These are phyloP conservation scores for Syngnathus floridae DNA, from an alignment of 2,113 vertebrate genomes.

Conservation along the genomic window DNA sequence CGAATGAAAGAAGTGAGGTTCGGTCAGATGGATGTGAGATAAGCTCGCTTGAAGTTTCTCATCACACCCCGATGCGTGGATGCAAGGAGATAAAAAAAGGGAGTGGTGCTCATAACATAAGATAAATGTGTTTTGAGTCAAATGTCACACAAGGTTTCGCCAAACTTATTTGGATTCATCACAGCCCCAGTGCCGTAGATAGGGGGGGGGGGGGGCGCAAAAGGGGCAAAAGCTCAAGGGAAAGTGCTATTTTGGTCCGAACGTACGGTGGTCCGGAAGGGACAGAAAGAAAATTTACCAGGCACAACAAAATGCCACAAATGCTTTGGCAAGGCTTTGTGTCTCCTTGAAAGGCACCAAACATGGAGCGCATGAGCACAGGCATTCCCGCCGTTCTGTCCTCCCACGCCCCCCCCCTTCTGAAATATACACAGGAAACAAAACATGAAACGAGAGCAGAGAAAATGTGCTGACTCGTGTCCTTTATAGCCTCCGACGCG, in stretches of 20 bases:
- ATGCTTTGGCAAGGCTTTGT: neutral
- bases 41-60: too few relatives aligned
- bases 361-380: neutral
- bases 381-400: neutral
- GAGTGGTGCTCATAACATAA: neutral
- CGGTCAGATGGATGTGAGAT: too few relatives aligned
- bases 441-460: neutral
- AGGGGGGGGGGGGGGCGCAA: too few relatives aligned
- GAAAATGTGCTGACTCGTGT: neutral
- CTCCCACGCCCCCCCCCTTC: neutral
- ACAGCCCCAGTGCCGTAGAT: too few relatives aligned
- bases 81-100: too few relatives aligned
- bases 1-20: too few relatives aligned
- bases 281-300: neutral
- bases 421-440: neutral
- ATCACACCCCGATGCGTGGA: too few relatives aligned
- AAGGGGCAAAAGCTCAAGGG: too few relatives aligned
- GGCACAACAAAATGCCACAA: neutral
- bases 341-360: neutral
- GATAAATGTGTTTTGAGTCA: neutral
- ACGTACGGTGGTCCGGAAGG: neutral
- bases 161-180: neutral
- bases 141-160: neutral
- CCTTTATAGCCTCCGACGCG: neutral
- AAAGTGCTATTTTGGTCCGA: neutral